These are phyloP conservation scores for Ophioninae sp. DNA, from an alignment of 2,888 invertebrate genomes.

Conservation along the genomic window DNA sequence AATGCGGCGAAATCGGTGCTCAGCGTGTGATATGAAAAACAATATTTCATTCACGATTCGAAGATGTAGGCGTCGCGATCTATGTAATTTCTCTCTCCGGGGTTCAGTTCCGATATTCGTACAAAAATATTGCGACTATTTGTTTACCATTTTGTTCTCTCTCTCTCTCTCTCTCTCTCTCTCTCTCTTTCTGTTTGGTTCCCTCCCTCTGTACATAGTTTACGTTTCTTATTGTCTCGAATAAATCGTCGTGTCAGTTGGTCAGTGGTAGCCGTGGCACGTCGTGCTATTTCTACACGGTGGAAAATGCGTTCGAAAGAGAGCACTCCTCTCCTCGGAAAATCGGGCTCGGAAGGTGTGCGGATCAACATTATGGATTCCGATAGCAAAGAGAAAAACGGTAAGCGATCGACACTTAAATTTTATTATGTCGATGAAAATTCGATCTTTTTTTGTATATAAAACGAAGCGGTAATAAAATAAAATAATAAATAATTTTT, in stretches of 20 bases:
- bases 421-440: not conserved
- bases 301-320: slow-evolving; percentile 67
- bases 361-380: slow-evolving; percentile 50
- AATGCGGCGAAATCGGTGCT: not conserved
- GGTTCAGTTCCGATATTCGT: not conserved
- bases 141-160: not conserved
- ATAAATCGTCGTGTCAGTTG: slow-evolving; percentile 50
- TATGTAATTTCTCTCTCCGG: not conserved
- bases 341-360: slow-evolving; percentile 52
- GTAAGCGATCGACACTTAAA: slow-evolving; percentile 33
- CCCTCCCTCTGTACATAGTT: not conserved
- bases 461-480: too few species aligned
- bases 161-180: not conserved
- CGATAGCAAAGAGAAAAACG: slow-evolving; percentile 36
- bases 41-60: slow-evolving; percentile 43
- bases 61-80: slow-evolving; percentile 47
- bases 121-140: not conserved
- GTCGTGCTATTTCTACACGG: slow-evolving; percentile 7
- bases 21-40: not conserved
- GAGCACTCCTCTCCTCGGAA: slow-evolving; percentile 66
- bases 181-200: not conserved
- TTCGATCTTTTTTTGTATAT: not conserved
- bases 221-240: slow-evolving; percentile 15
- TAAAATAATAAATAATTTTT: too few species aligned
- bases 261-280: slow-evolving; percentile 45